Conservation (phyloP, 2,797 vertebrate species). For the Petrocephalus sullivani region DNA sequence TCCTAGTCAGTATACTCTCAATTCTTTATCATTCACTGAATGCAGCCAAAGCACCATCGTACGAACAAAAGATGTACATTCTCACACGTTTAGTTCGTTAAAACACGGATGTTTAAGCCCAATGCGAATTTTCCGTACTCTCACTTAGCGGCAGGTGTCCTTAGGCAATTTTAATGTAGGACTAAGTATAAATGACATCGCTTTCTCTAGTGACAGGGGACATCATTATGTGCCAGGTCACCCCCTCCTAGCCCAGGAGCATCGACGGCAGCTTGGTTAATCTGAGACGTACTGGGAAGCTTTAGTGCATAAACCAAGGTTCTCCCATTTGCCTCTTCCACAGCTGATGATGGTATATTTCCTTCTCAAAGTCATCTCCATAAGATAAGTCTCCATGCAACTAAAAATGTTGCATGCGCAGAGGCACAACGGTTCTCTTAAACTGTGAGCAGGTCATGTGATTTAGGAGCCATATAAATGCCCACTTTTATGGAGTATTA, state of each 20-base stretch:
- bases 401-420: neutral
- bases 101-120: conserved; percentile 21
- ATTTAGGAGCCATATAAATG: neutral
- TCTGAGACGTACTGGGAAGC: conserved; percentile 37
- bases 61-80: neutral
- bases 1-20: neutral
- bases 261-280: conserved; percentile 59
- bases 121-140: conserved; percentile 36
- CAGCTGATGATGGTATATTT: neutral
- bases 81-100: neutral
- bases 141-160: conserved; percentile 42
- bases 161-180: conserved; percentile 22
- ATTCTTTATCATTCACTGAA: neutral
- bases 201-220: conserved; percentile 42
- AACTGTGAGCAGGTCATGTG: neutral
- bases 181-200: conserved; percentile 53
- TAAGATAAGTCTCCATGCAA: conserved; percentile 18
- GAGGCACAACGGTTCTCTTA: neutral
- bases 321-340: neutral
- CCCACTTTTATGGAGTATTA: neutral
- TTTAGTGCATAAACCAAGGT: neutral
- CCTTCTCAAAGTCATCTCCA: conserved; percentile 22
- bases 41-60: neutral
- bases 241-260: conserved; percentile 47
- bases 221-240: conserved; percentile 32